These are phyloP conservation scores for Melieria crassipennis DNA, from an alignment of 2,888 invertebrate species.

Conservation along the genomic window DNA sequence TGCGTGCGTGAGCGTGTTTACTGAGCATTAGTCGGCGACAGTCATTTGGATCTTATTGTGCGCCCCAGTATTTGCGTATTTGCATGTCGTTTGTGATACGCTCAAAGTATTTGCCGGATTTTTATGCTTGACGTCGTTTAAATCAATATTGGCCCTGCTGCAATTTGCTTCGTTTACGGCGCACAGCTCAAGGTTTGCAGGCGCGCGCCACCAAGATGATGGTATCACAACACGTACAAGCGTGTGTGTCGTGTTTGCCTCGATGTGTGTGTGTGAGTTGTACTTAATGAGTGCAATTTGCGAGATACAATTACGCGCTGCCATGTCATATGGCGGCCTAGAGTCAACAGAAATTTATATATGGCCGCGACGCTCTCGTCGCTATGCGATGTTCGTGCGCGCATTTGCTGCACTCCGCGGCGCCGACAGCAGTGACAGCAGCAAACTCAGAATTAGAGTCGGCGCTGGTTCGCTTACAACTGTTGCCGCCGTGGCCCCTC, in stretches of 20 bases:
- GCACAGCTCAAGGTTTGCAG: background rate
- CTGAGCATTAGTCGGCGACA: no score
- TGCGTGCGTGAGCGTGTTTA: no score
- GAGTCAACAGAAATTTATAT: no score
- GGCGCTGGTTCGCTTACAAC: no score
- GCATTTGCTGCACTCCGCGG: no score
- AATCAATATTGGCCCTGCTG: slow-evolving; percentile 29
- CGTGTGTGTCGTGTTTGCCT: background rate
- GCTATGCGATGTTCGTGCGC: background rate
- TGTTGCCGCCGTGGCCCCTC: background rate
- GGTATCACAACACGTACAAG: background rate
- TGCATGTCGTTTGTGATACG: background rate
- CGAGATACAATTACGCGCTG: slow-evolving; percentile 39
- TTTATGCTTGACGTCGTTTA: slow-evolving; percentile 11
- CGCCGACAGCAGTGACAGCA: no score
- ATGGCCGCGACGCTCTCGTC: no score
- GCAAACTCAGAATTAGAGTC: no score
- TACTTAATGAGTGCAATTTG: slow-evolving; percentile 42
- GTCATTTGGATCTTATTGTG: no score
- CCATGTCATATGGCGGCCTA: background rate
- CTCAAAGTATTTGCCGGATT: background rate
- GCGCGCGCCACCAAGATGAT: no score
- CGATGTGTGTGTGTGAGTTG: background rate
- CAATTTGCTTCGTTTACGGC: background rate
- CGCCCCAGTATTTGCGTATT: no score